Base-by-base conservation (phyloP, 2,888 invertebrate species). In the Andrena minutula region DNA sequence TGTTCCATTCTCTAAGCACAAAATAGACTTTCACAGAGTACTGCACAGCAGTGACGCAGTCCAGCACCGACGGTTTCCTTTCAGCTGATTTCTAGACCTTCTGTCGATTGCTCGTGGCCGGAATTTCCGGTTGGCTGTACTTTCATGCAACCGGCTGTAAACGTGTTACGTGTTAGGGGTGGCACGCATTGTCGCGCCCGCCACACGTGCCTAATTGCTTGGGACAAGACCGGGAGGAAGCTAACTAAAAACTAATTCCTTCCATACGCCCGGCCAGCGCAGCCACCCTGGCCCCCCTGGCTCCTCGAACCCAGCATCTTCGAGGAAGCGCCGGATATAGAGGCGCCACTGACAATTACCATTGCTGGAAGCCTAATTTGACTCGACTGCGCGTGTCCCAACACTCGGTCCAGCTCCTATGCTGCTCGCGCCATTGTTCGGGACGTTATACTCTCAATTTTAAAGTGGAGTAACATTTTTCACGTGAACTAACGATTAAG, bases 301-400 rank as follows among this genome's bases (percentile, higher is more conserved):
- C 70, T 78, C 64, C 61, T 49, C 61, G 78, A 58, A 63, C 65
- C 56, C 65, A 64, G 69, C 86, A 86, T 91, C 88, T 94, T 94
- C 94, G 92, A 75, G 85, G 94, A 94, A 94, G 91, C 88, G 90
- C 93, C 94, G 94, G 94, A 94, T 94, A 93, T 93, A 92, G 92
- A 92, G 93, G 93, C 94, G 94, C 94, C 94, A 89, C 89, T 83
- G 88, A 86, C 91, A 93, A 94, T 94, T 94, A 94, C 84, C 91
- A 90, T 90, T 89, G 86, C 80, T 80, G 85, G 87, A 90, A 90
- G 90, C 91, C 87, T 93, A 91, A 93, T 92, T 91, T 88, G 89
- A 92, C 90, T 82, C 88, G 92, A 92, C 89, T 84, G 75, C 78
- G 81, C 82, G 82, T 86, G 87, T 85, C 88, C 72, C 79, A 83